These are phyloP conservation scores for Nycticorax nycticorax DNA, from an alignment of 2,113 vertebrate species.

Conservation along the genomic window DNA sequence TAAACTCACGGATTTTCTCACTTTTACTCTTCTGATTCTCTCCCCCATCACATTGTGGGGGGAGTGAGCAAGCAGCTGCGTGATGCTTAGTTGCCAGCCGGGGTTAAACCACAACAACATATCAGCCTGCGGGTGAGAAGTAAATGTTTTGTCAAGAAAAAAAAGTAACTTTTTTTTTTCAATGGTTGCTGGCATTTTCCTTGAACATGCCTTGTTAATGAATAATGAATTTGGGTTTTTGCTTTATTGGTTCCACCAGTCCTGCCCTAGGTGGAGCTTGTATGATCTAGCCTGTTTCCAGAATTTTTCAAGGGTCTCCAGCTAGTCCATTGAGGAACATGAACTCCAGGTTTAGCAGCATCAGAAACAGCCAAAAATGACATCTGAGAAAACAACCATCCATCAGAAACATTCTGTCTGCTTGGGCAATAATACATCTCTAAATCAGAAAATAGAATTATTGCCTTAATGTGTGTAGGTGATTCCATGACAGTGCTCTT, in stretches of 20 bases:
- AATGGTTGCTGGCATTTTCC: not conserved
- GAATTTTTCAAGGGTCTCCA: not conserved
- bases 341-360: not conserved
- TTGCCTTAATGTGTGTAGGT: not conserved
- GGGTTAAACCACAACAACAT: too few species aligned
- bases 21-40: too few species aligned
- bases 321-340: not conserved
- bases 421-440: not conserved
- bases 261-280: not conserved
- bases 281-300: not conserved
- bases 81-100: too few species aligned
- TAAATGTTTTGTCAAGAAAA: not conserved
- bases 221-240: not conserved
- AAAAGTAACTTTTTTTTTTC: not conserved
- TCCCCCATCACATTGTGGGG: too few species aligned
- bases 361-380: not conserved
- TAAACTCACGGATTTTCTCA: too few species aligned
- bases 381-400: not conserved
- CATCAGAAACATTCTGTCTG: not conserved
- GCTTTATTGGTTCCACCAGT: not conserved
- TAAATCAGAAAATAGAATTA: not conserved
- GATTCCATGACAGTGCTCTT: not conserved
- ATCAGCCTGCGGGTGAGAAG: too few species aligned
- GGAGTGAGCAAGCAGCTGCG: too few species aligned
- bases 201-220: not conserved